Evolutionary conservation across 1,140 invertebrate genomes (phyloP).

Genomic region (Drosophila ironensis): DNA sequence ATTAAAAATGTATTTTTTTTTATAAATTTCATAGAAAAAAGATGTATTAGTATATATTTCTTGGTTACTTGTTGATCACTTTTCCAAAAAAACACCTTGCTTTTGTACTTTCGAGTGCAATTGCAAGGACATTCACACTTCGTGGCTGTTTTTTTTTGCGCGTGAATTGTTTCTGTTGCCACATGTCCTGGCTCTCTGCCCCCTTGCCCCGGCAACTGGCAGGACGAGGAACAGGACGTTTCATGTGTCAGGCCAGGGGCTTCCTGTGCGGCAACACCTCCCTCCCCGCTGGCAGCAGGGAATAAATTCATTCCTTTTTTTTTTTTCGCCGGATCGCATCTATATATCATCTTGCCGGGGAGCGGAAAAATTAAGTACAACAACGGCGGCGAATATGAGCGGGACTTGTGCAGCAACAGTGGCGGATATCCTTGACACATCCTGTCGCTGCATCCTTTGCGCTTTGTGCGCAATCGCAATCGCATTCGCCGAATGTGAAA

Average conservation of each 20-base stretch:
- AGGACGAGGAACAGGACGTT: conserved; percentile 54
- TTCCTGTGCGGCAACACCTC: conserved; percentile 60
- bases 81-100: too few relatives aligned
- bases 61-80: too few relatives aligned
- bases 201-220: too few relatives aligned
- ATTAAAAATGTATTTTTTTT: too few relatives aligned
- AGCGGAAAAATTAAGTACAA: conserved; percentile 70
- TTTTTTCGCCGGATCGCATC: conserved; percentile 44
- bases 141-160: background rate
- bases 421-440: conserved; percentile 76
- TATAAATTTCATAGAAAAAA: background rate
- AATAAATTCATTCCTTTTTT: background rate
- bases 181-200: background rate
- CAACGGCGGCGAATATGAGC: conserved; percentile 16
- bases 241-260: conserved; percentile 62
- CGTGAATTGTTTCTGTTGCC: background rate
- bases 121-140: conserved; percentile 38
- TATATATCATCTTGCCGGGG: conserved; percentile 56
- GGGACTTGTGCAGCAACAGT: conserved; percentile 51
- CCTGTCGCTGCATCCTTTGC: conserved; percentile 35
- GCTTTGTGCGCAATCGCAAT: conserved; percentile 52
- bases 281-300: background rate
- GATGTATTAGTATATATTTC: too few relatives aligned
- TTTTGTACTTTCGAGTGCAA: too few relatives aligned
- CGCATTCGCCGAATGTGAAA: conserved; percentile 34